Evolutionary conservation across 2,113 vertebrate genomes (phyloP), one percentile per base, ranked within the genome.

Genomic region (Acinonyx jubatus): DNA sequence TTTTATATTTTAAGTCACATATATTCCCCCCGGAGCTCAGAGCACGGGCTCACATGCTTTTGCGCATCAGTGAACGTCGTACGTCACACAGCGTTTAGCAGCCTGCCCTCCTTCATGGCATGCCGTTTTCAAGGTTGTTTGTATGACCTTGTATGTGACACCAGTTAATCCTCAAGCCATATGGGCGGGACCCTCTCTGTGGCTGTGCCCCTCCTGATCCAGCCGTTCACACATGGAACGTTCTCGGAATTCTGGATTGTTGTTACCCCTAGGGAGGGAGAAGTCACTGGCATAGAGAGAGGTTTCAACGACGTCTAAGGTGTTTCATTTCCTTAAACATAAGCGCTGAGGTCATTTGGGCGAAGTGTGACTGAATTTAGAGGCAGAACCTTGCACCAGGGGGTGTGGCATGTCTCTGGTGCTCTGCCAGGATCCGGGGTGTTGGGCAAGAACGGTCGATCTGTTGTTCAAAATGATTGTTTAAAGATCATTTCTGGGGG

Each of bases 131-230:
- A 27, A 18, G 65, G 15, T 45, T 9, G 3, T 71, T 61, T 5
- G 10, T 41, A 14, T 9, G 19, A 12, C n/a, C n/a, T n/a, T n/a
- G 6, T 29, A 1, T 21, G 5, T 0, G 31, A 21, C 1, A 0
- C 57, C 1, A 19, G 12, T 19, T 23, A 0, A 4, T 1, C 63
- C 33, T 45, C 23, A 0, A 3, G 50, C 50, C 10, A 1, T 0
- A 0, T 45, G 45, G 45, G 0, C 6, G 82, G 23, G 0, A 12
- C 18, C n/a, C 0, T 0, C 33, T 84, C 41, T 41, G 6, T 27
- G 86, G 23, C 2, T 2, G 2, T 0, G 2, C 15, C 36, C 6
- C 45, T 0, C 69, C 23, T 23, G 18, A 71, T 0, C 16, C 18
- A 38, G 36, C 36, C n/a, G 12, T 50, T 23, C 31, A 7, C 5